phyloP scores from a whole-genome alignment of 2,888 invertebrate species.

The Loripinus fragilis region DNA sequence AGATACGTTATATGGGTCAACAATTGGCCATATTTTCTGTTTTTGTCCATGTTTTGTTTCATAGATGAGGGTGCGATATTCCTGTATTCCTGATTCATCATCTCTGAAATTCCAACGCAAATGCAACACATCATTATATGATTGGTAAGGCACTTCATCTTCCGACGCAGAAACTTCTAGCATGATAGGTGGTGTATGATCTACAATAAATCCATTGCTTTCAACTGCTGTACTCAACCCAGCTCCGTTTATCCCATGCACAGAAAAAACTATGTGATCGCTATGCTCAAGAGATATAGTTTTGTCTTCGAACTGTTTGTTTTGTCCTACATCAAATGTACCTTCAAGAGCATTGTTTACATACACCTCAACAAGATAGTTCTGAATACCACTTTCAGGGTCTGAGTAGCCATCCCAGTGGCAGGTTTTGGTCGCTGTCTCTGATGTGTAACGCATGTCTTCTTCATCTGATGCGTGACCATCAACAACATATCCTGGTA shows the following conservation, averaged over 20 bases:
- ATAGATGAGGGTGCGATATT: constrained; percentile 61
- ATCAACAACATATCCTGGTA: constrained; percentile 57
- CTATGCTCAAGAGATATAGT: constrained; percentile 56
- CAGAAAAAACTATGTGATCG: constrained; percentile 43
- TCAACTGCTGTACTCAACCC: constrained; percentile 39
- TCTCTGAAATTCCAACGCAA: constrained; percentile 66
- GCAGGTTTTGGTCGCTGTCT: constrained; percentile 56
- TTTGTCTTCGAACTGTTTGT: constrained; percentile 44
- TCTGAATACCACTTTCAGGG: constrained; percentile 62
- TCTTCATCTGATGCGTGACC: constrained; percentile 44
- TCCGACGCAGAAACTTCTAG: constrained; percentile 44
- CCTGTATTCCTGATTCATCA: constrained; percentile 62
- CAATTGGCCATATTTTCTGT: constrained; percentile 58
- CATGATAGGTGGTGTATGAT: constrained; percentile 68
- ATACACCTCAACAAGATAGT: constrained; percentile 57
- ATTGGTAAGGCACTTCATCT: constrained; percentile 47
- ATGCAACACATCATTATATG: constrained; percentile 41
- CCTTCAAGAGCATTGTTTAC: constrained; percentile 59
- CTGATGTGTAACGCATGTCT: constrained; percentile 53
- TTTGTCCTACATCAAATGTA: constrained; percentile 48
- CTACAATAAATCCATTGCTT: constrained; percentile 66
- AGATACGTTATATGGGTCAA: constrained; percentile 36
- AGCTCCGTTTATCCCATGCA: constrained; percentile 70
- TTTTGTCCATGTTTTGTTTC: constrained; percentile 59
- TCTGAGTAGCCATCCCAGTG: constrained; percentile 61